Conservation (phyloP, 2,888 invertebrate species). For the Eristalinus aeneus region DNA sequence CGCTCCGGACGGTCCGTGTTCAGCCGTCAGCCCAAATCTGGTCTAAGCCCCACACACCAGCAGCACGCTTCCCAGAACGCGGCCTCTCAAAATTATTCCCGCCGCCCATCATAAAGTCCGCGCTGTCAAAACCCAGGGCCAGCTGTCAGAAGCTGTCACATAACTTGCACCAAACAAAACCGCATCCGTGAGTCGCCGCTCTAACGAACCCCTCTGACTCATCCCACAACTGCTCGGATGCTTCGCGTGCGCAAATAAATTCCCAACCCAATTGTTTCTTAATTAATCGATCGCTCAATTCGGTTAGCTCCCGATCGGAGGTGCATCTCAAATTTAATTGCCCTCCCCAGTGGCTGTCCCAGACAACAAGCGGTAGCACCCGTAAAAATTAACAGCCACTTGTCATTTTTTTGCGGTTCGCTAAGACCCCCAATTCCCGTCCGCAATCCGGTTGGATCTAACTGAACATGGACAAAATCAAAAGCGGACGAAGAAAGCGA, state of each 20-base stretch:
- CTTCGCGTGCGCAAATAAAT: not conserved
- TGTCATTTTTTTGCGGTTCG: not conserved
- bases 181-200: slow-evolving; percentile 5
- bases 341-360: not conserved
- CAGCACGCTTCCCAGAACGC: slow-evolving; percentile 43
- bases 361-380: slow-evolving; percentile 40
- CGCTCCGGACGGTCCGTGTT: not conserved
- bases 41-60: not conserved
- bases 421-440: not conserved
- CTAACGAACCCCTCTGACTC: slow-evolving; percentile 31
- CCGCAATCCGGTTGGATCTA: slow-evolving; percentile 23
- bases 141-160: slow-evolving; percentile 61
- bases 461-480: not conserved
- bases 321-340: not conserved
- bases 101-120: slow-evolving; percentile 50
- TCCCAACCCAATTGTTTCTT: slow-evolving; percentile 40
- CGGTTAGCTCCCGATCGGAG: not conserved
- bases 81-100: slow-evolving; percentile 40
- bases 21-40: slow-evolving; percentile 6
- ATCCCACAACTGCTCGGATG: slow-evolving; percentile 16
- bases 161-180: slow-evolving; percentile 37
- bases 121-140: slow-evolving; percentile 15
- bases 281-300: slow-evolving; percentile 59
- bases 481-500: not conserved
- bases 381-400: slow-evolving; percentile 12